These are phyloP conservation scores for Gobionotothen gibberifrons DNA, from an alignment of 2,797 vertebrate genomes.

Conservation along the genomic window DNA sequence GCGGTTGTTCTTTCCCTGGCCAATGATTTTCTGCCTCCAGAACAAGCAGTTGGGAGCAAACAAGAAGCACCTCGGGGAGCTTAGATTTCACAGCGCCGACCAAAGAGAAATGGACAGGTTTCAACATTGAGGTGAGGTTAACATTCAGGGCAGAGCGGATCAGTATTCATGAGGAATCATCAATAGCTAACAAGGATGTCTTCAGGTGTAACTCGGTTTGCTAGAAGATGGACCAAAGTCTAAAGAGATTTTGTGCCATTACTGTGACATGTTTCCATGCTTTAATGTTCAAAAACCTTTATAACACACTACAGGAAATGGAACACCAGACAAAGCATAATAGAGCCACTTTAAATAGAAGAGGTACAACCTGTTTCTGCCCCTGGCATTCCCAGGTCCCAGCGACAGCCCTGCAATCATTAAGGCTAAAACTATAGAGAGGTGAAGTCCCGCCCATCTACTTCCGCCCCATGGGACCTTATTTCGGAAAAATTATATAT, in stretches of 20 bases:
- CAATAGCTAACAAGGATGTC: conserved; percentile 10
- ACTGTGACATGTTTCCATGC: no score
- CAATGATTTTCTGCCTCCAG: conserved; percentile 47
- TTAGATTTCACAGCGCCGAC: conserved; percentile 32
- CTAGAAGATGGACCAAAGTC: conserved; percentile 8
- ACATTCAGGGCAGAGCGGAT: conserved; percentile 8
- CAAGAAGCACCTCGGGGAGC: conserved; percentile 28
- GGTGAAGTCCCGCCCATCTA: no score
- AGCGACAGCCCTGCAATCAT: neutral
- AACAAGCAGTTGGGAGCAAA: conserved; percentile 43
- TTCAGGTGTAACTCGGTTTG: conserved; percentile 6
- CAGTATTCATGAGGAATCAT: conserved; percentile 13
- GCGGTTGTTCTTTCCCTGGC: conserved; percentile 41
- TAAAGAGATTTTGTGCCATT: neutral
- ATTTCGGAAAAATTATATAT: no score
- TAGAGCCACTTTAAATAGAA: no score
- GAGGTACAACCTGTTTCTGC: no score
- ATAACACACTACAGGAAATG: no score
- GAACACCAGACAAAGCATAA: no score
- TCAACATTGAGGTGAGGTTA: conserved; percentile 29
- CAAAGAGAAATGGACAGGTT: conserved; percentile 24
- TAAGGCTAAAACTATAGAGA: conserved; percentile 6
- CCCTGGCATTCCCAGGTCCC: neutral
- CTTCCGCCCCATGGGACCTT: no score
- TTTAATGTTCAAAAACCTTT: no score